Evolutionary conservation across 2,113 vertebrate species (phyloP), one percentile per base, ranked within the genome.

Genomic region (Hemiprocne comata): DNA sequence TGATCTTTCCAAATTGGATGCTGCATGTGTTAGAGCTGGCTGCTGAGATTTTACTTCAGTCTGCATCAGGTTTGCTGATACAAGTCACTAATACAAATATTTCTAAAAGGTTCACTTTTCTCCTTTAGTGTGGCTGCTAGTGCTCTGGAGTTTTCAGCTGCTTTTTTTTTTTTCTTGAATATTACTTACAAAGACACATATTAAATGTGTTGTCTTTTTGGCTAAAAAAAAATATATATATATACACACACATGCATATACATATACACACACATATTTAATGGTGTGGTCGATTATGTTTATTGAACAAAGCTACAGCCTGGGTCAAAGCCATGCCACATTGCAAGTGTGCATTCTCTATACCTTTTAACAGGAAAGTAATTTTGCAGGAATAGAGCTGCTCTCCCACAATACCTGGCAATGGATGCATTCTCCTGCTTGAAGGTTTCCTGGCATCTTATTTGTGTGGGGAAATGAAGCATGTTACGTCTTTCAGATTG

Each of bases 1-100:
- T 95, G 83, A 57, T 55, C 70, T 96, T 95, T 85, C 66, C 33
- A 85, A 86, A 79, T 23, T 88, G n/a, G 28, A 20, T 64, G 28
- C 48, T 72, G 26, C 48, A 33, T 24, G 5, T 58, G 42, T 81
- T 88, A 72, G 40, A 89, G 44, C 33, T 89, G 61, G 48, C 64
- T 4, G 2, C 51, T 74, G 78, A 66, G 42, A 65, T 76, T 83
- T 85, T 61, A 19, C 53, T 69, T 85, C 44, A 60, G 60, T 57
- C 64, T 78, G 13, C 50, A 57, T 72, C 40, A 89, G 42, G 48
- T 44, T 55, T 2, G 2, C 79, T 90, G 65, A 84, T 40, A 81
- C 18, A 64, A 91, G 61, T 84, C 38, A 51, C 38, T 84, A 89
- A 55, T 44, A 65, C 13, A 94, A 95, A 80, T 81, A 75, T 72